Base-by-base conservation (phyloP, 2,113 vertebrate species). In the Laterallus jamaicensis region DNA sequence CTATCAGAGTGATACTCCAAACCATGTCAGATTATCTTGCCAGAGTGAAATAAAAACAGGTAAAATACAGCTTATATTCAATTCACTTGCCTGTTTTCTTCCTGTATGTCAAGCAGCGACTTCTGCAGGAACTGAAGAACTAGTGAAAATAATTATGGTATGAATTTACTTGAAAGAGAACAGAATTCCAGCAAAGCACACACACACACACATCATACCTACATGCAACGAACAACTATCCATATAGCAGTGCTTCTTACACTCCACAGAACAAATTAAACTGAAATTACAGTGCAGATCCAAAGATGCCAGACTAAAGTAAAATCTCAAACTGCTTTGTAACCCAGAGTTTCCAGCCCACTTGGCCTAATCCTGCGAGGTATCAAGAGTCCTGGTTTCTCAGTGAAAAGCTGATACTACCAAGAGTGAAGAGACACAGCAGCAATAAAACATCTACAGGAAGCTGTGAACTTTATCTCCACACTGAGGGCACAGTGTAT, bases 71-170 rank as follows among this genome's bases (percentile, higher is more conserved):
- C 16, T 92, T 80, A 73, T 42, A 17, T 22, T 94, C 24, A 93
- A 85, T 88, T 83, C 39, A 97, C 96, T 97, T 98, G 98, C 99
- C 98, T 98, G 97, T 98, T 99, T 97, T 98, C 98, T 54, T 98
- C 98, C n/a, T 98, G 95, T 75, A 98, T 98, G 86, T 98, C 98
- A 92, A 78, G 86, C 47, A 99, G 90, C 8, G 97, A 97, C 87
- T 97, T 99, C 83, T 98, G 97, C 76, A 99, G 97, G 91, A 99
- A 99, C 88, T 97, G 97, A 96, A 99, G 95, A 81, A 99, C 99
- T 99, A 96, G 74, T 9, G 92, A 96, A 88, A 92, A 77, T 25
- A 97, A 92, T 82, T 82, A 64, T 2, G 11, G 52, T 78, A 78
- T 66, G 5, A 66, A 77, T 44, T 87, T 52, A 90, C 54, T 94